phyloP scores from a whole-genome alignment of 2,797 vertebrate genomes.

The Neopelma chrysocephalum region DNA sequence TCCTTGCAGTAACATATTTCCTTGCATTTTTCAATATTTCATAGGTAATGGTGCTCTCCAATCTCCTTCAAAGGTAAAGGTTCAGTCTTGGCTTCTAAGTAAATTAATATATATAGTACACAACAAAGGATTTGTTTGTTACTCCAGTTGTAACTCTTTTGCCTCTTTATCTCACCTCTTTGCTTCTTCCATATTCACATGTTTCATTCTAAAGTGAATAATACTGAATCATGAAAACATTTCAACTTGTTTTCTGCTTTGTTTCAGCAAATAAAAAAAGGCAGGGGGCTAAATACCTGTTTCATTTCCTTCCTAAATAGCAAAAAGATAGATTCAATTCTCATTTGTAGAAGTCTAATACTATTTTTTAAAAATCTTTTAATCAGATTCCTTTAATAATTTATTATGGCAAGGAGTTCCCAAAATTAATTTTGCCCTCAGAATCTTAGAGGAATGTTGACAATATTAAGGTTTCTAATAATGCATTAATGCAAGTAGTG shows the following conservation, averaged over 20 bases:
- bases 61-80: not conserved
- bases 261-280: not conserved
- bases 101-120: not conserved
- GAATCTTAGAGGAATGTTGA: constrained; percentile 48
- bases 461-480: constrained; percentile 59
- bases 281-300: not conserved
- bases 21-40: not conserved
- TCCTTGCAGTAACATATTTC: not conserved
- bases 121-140: not conserved
- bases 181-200: not conserved
- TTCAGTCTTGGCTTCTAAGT: not conserved
- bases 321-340: not conserved
- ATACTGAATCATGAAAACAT: not conserved
- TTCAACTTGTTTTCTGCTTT: not conserved
- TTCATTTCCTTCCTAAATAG: not conserved
- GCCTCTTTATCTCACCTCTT: not conserved
- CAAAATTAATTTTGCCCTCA: constrained; percentile 36
- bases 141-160: not conserved
- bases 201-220: not conserved
- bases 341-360: not conserved
- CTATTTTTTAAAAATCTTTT: not conserved
- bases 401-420: not conserved
- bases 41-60: not conserved
- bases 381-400: constrained; percentile 24
- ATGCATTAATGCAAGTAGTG: constrained; percentile 8